Base-by-base conservation (phyloP, 2,888 invertebrate genomes). In the Limenitis camilla region DNA sequence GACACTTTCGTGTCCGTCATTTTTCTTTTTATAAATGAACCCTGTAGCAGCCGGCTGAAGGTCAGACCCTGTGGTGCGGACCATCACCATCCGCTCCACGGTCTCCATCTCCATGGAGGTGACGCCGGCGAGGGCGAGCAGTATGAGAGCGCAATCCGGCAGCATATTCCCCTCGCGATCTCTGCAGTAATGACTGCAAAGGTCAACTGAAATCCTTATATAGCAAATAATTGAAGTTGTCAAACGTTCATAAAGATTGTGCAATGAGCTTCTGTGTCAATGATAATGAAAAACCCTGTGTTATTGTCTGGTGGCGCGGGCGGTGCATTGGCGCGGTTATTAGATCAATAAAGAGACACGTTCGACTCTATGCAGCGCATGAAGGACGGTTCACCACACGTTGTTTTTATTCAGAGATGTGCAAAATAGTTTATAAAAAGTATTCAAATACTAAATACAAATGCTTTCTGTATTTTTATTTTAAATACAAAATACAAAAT, bases 31-130 rank as follows among this genome's bases (percentile, higher is more conserved):
- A 68, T 89, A 89, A 35, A 88, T 83, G 69, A 89, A 91, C 1
- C 90, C 91, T 0, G 89, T 88, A 0, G 90, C 90, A 0, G 90
- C 90, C 0, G 89, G 88, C 56, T 89, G 89, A 33, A 90, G 86
- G 68, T 91, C 91, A 5, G 89, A 88, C 39, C 89, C 87, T 0
- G 88, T 82, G 52, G 87, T 89, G 49, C 89, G 81, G 38, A 89
- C 87, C 78, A 90, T 83, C 31, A 88, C 87, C 84, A 88, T 89
- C 59, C 88, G 72, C 58, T 86, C 81, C 1, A 88, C 85, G 4
- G 87, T 86, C 66, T 88, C 88, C 62, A 81, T 83, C 63, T 84
- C 78, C 78, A 84, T 82, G 62, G 81, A 78, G 62, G 73, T 69
- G 39, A 68, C 74, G 53, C 60, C 66, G 11, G 67, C 66, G 44